These are phyloP conservation scores for Dendronephthya gigantea DNA, from an alignment of 64 coral and sea anemone species.

Conservation along the genomic window DNA sequence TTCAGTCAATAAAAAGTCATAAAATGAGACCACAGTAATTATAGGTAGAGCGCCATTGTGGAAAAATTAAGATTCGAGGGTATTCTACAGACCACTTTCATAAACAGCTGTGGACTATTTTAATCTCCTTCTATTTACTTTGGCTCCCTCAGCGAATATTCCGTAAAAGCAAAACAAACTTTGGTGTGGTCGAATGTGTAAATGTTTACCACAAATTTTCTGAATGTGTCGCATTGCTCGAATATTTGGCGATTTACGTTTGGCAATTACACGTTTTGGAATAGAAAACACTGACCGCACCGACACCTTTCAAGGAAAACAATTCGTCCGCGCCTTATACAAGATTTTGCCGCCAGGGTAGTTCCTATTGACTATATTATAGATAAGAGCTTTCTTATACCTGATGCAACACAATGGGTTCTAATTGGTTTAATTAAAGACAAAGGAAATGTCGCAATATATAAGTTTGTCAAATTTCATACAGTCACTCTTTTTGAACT, in stretches of 20 bases:
- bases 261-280: not conserved
- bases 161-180: not conserved
- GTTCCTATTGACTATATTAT: no score
- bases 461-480: no score
- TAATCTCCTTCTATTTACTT: not conserved
- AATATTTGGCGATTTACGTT: not conserved
- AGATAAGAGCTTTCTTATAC: not conserved
- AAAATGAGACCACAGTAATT: no score
- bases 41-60: no score
- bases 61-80: no score
- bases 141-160: not conserved
- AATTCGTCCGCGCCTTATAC: no score
- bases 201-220: not conserved
- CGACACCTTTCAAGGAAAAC: not conserved
- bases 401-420: not conserved
- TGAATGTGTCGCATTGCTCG: not conserved
- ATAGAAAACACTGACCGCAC: not conserved
- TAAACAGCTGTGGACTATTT: not conserved
- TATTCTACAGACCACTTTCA: not conserved
- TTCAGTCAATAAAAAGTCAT: no score
- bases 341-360: no score
- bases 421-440: constrained; percentile 1
- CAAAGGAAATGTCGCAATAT: not conserved
- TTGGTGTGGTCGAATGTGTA: not conserved
- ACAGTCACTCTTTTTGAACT: no score